These are phyloP conservation scores for Scolopax rusticola DNA, from an alignment of 2,797 vertebrate genomes.

Conservation along the genomic window DNA sequence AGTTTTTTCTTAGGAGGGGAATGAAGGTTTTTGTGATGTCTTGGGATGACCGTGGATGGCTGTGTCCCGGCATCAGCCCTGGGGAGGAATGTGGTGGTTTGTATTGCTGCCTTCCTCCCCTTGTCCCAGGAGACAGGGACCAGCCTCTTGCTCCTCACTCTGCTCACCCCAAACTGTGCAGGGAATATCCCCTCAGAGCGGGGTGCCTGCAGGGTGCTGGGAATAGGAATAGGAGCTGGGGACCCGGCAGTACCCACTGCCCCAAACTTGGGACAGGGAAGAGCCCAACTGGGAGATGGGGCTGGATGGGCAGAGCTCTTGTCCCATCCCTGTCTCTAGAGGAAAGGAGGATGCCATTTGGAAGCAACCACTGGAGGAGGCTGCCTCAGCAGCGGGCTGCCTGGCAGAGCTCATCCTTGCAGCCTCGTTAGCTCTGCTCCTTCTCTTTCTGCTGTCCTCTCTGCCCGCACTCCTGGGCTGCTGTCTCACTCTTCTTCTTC, in stretches of 20 bases:
- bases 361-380: background rate
- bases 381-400: background rate
- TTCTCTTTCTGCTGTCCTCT: background rate
- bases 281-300: background rate
- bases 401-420: background rate
- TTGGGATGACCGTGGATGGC: fast-evolving
- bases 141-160: background rate
- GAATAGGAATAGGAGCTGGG: background rate
- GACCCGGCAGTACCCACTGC: fast-evolving
- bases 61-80: background rate
- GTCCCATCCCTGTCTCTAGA: fast-evolving
- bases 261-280: background rate
- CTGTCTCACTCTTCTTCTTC: background rate
- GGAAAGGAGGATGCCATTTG: background rate
- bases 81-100: background rate
- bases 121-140: background rate
- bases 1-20: background rate
- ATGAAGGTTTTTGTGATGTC: background rate
- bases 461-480: background rate
- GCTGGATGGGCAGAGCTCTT: background rate
- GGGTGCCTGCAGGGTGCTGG: background rate
- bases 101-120: background rate
- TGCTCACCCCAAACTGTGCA: background rate
- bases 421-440: background rate
- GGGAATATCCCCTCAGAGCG: background rate